Evolutionary conservation across 2,113 vertebrate species (phyloP).

Genomic region (Alaudala cheleensis): DNA sequence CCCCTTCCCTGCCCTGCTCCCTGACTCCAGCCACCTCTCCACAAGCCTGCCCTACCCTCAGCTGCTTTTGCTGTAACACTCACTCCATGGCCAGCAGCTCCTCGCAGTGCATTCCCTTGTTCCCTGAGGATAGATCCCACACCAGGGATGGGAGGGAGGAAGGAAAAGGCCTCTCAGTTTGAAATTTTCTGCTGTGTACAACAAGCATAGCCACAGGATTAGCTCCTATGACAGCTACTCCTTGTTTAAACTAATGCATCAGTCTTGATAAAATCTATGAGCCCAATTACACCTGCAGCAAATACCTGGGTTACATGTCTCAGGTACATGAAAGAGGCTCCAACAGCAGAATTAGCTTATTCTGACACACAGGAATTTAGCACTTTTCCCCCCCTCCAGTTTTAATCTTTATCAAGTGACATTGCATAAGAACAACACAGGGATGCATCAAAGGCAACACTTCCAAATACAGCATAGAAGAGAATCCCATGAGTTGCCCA

Average conservation of each 20-base stretch:
- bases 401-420: conserved; percentile 16
- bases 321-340: background rate
- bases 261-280: background rate
- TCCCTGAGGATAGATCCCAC: background rate
- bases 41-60: background rate
- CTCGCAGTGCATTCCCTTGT: rapidly evolving
- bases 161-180: background rate
- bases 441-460: background rate
- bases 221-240: background rate
- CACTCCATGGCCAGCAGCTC: background rate
- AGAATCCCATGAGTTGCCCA: background rate
- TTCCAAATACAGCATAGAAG: background rate
- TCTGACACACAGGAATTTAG: background rate
- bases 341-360: background rate
- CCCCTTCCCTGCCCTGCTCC: background rate
- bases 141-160: background rate
- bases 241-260: background rate
- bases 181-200: background rate
- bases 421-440: background rate
- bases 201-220: background rate
- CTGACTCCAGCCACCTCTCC: background rate
- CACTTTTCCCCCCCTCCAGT: background rate
- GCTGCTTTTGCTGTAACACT: background rate
- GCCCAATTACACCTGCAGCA: background rate
- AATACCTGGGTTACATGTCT: background rate